These are phyloP conservation scores for Zosterops hypoxanthus DNA, from an alignment of 2,113 vertebrate genomes.

Conservation along the genomic window DNA sequence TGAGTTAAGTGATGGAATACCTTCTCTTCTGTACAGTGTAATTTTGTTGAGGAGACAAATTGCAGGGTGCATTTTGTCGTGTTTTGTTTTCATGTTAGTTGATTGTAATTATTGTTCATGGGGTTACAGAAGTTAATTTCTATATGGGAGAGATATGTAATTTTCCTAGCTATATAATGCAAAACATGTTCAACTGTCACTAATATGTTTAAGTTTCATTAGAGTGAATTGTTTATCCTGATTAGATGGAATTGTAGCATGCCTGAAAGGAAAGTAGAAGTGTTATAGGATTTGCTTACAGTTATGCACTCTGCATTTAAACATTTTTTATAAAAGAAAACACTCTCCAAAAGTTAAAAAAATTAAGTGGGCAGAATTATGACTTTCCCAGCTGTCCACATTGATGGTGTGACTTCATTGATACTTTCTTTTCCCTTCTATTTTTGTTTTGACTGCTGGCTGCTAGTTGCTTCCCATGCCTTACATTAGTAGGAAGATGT, in stretches of 20 bases:
- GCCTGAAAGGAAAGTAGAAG: neutral
- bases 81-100: slow-evolving; percentile 12
- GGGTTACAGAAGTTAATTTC: slow-evolving; percentile 45
- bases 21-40: neutral
- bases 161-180: slow-evolving; percentile 36
- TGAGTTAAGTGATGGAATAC: neutral
- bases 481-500: neutral
- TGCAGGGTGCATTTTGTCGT: slow-evolving; percentile 1
- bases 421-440: neutral
- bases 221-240: neutral
- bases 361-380: neutral
- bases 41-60: slow-evolving; percentile 36
- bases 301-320: neutral
- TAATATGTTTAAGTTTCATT: slow-evolving; percentile 12
- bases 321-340: neutral
- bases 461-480: neutral
- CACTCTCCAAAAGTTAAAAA: neutral
- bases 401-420: neutral
- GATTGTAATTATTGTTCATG: slow-evolving; percentile 51
- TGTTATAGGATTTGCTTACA: neutral
- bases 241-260: neutral
- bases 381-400: neutral
- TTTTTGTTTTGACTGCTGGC: neutral
- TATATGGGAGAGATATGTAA: slow-evolving; percentile 15
- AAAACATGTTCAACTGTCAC: slow-evolving; percentile 10